Percentiles rank a stretch among this genome's conserved stretches.
phyloP scores from a whole-genome alignment of 2,113 vertebrate species.

The Cercopithecus mona region DNA sequence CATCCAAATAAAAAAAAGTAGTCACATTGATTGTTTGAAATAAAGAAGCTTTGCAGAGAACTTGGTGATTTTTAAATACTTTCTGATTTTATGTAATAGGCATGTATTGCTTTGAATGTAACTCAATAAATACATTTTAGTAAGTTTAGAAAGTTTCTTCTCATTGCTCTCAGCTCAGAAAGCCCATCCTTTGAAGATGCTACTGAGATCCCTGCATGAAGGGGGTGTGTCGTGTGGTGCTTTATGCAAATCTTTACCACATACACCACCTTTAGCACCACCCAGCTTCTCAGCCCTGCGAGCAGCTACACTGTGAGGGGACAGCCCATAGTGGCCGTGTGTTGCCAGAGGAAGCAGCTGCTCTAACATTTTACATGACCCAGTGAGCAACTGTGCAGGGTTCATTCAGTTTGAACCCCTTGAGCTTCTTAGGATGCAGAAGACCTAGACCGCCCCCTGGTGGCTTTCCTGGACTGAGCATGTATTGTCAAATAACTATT shows the following conservation, averaged over 20 bases:
- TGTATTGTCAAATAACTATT: not conserved
- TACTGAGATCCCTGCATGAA: not conserved
- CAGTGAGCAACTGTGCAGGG: not conserved
- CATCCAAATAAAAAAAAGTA: too few species aligned
- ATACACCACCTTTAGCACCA: not conserved
- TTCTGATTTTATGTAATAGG: too few species aligned
- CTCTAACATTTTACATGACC: not conserved
- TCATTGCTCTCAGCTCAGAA: too few species aligned
- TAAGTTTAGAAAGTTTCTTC: too few species aligned
- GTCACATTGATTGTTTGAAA: too few species aligned
- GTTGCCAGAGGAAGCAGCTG: not conserved
- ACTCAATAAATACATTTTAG: too few species aligned
- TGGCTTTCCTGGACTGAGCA: not conserved
- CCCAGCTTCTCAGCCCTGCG: not conserved
- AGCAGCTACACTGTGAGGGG: not conserved
- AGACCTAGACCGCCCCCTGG: not conserved
- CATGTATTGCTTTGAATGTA: too few species aligned
- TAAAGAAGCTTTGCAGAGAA: too few species aligned
- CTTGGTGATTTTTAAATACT: too few species aligned
- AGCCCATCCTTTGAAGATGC: too few species aligned
- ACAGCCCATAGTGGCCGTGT: not conserved
- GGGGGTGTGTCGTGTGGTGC: not conserved
- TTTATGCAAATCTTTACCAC: not conserved
- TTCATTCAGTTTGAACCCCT: not conserved
- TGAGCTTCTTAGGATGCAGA: not conserved